Evolutionary conservation across 2,797 vertebrate species (phyloP).

Genomic region (Setipinna tenuifilis): DNA sequence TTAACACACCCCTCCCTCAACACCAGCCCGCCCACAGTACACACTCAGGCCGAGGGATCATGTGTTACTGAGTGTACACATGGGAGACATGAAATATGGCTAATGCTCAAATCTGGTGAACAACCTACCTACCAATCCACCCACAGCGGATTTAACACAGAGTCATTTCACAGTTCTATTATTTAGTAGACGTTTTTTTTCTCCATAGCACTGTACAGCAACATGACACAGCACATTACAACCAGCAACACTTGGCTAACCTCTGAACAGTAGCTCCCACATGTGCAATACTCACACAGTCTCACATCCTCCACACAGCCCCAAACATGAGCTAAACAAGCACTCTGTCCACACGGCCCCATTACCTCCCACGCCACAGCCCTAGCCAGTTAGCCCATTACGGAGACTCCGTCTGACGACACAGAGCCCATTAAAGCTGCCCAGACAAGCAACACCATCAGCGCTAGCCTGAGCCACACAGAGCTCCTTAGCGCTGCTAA

Average conservation of each 20-base stretch:
- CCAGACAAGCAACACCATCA: conserved; percentile 59
- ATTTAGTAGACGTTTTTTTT: too few species aligned
- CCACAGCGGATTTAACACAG: not conserved
- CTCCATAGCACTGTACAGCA: too few species aligned
- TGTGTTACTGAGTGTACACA: not conserved
- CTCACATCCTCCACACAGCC: not conserved
- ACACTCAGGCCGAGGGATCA: not conserved
- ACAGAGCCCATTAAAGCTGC: conserved; percentile 68
- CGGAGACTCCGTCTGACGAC: conserved; percentile 38
- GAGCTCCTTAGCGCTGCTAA: conserved; percentile 68
- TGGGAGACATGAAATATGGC: not conserved
- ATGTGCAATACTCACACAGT: too few species aligned
- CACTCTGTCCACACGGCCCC: not conserved
- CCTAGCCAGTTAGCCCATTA: conserved; percentile 50
- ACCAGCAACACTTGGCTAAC: too few species aligned
- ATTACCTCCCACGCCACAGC: conserved; percentile 31
- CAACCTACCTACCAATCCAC: not conserved
- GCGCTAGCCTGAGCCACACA: conserved; percentile 56
- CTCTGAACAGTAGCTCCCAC: too few species aligned
- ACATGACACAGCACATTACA: too few species aligned
- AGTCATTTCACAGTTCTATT: not conserved
- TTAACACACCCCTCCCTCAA: not conserved
- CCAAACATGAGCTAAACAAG: not conserved
- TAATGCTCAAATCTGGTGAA: not conserved
- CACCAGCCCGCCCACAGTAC: not conserved